Evolutionary conservation across 2,113 vertebrate genomes (phyloP).

Genomic region (Poeciliopsis prolifica): DNA sequence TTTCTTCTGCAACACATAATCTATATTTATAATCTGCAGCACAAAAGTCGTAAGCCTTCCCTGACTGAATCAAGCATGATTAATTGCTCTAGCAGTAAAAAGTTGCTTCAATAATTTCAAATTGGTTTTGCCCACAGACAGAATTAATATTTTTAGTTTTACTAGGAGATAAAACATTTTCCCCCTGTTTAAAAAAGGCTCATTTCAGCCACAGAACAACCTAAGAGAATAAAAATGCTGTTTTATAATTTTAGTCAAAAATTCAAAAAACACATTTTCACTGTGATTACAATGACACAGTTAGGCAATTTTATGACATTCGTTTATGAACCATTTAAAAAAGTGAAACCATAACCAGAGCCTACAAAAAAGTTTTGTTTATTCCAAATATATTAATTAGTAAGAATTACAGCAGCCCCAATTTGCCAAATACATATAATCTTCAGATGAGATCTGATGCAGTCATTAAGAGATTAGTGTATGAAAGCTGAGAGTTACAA

Average conservation of each 20-base stretch:
- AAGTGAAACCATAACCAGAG: rapidly evolving
- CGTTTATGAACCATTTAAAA: not conserved
- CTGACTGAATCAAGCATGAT: not conserved
- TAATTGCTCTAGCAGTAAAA: not conserved
- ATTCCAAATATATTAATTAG: constrained; percentile 1
- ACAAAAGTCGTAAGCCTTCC: not conserved
- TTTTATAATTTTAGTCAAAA: not conserved
- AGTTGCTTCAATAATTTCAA: not conserved
- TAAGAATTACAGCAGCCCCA: not conserved
- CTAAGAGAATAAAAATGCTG: not conserved
- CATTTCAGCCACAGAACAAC: not conserved
- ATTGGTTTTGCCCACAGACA: not conserved
- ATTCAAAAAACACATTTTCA: not conserved
- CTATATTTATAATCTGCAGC: too few species aligned
- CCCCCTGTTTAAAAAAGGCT: not conserved
- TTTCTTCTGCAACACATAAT: not conserved
- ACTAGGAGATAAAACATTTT: not conserved
- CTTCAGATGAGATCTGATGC: constrained; percentile 12
- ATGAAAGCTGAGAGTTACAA: not conserved
- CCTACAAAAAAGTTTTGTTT: not conserved
- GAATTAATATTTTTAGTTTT: not conserved
- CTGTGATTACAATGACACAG: not conserved
- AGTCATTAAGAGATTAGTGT: not conserved
- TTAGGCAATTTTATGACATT: not conserved
- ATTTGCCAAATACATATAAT: constrained; percentile 46